Percentiles rank a stretch among this genome's conserved stretches.
Evolutionary conservation across 2,113 vertebrate genomes (phyloP).

Genomic region (Lepus timidus): DNA sequence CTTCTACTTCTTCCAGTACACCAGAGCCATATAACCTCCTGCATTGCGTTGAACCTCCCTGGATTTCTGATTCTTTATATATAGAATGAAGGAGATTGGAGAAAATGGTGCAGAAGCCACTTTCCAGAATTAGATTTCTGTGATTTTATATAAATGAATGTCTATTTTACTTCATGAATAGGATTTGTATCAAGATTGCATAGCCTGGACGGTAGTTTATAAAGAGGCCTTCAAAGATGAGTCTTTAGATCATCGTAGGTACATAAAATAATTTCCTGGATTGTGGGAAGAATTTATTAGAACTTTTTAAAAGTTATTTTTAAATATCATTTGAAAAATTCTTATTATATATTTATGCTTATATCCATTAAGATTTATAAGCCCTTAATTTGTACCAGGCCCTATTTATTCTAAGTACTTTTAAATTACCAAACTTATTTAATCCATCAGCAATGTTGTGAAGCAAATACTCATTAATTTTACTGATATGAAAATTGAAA

Average conservation of each 20-base stretch:
- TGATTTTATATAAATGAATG: background rate
- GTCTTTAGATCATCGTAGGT: background rate
- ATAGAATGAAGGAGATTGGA: background rate
- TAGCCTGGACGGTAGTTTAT: background rate
- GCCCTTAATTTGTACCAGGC: background rate
- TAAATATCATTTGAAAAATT: background rate
- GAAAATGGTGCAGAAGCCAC: background rate
- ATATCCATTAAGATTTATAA: background rate
- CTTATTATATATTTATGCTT: slow-evolving; percentile 3
- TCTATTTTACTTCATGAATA: background rate
- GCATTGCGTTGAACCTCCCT: background rate
- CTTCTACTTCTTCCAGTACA: background rate
- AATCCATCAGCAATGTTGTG: background rate
- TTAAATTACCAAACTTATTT: slow-evolving; percentile 1
- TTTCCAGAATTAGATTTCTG: background rate
- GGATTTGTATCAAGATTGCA: background rate
- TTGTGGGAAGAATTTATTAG: background rate
- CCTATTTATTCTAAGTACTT: background rate
- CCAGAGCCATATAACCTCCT: background rate
- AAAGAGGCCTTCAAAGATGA: background rate
- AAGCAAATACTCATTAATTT: slow-evolving; percentile 15
- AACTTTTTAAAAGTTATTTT: slow-evolving; percentile 27
- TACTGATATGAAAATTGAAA: background rate
- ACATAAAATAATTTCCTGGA: background rate
- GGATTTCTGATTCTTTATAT: background rate